Conservation (phyloP, 2,113 vertebrate species). For the Alexandromys fortis region DNA sequence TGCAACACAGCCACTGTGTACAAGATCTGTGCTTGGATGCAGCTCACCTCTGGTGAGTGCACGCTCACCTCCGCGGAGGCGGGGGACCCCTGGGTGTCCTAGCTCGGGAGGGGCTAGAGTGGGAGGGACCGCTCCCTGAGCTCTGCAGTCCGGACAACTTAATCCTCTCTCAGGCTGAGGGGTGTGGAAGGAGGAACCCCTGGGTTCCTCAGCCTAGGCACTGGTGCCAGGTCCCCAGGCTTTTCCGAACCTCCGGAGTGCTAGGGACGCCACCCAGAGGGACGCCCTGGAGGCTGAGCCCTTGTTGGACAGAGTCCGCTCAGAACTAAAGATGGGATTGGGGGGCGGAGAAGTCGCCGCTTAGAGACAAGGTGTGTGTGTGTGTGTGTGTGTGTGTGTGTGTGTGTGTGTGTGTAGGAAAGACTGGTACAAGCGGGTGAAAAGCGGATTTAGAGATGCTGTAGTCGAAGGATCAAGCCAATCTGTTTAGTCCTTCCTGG, state of each 20-base stretch:
- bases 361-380: neutral
- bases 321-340: neutral
- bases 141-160: constrained; percentile 35
- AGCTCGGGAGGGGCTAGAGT: neutral
- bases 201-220: neutral
- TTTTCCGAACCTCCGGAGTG: constrained; percentile 24
- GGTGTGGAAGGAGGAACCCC: neutral
- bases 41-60: constrained; percentile 93
- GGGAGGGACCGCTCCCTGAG: constrained; percentile 50
- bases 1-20: constrained; percentile 98
- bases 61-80: constrained; percentile 58
- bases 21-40: constrained; percentile 99
- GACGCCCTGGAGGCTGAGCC: neutral
- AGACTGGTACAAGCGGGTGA: neutral
- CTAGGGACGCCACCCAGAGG: constrained; percentile 43
- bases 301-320: constrained; percentile 12
- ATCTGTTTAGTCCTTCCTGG: neutral
- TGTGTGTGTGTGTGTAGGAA: neutral
- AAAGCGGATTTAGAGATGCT: constrained; percentile 44
- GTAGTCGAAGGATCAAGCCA: neutral
- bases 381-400: neutral
- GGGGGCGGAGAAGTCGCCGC: neutral
- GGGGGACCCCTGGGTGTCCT: neutral
- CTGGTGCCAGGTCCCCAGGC: neutral
- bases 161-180: neutral